Base-by-base conservation (phyloP, 1,140 invertebrate species). In the Psix sp. region DNA sequence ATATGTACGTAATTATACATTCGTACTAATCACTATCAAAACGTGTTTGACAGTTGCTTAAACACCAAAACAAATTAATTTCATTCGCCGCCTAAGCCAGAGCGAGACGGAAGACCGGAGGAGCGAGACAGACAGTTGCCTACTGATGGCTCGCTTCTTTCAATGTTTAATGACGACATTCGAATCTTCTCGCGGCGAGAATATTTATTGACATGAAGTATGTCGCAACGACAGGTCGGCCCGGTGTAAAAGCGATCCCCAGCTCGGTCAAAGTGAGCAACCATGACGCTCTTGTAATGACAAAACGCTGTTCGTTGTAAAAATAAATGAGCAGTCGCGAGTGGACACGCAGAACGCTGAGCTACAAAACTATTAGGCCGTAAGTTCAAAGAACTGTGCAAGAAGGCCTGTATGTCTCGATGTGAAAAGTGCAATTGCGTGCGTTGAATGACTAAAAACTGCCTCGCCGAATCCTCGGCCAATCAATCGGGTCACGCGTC, bases 311-410 rank as follows among this genome's bases (percentile, higher is more conserved):
- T 46, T 68, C 54, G 38, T 46, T 60, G 42, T 70, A 70, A 70
- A 73, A 65, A 63, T 57, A 54, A 54, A 42, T 45, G 51, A 31
- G 46, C 49, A 48, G 62, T 59, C 42, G 40, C 46, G 56, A 68
- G 45, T 49, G 57, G 33, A 66, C 43, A 68, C 26, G 56, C 62
- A 56, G 11, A 24, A 33, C 35, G 24, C 6, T 73, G 72, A 67
- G 67, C 75, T 75, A 77, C 65, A 79, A 77, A 79, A 77, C 75
- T 79, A 79, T 80, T 72, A 72, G 79, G 70, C 74, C 79, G 77
- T 71, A 76, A 79, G 76, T 80, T 79, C 74, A 79, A 78, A 80
- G 78, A 78, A 80, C 77, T 73, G 70, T 54, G 60, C 40, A 73
- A 65, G 70, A 73, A 73, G 59, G 68, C 60, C 40, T 70, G 45